Percentiles rank a stretch among this genome's conserved stretches.
These are phyloP conservation scores for Mystacornis crossleyi DNA, from an alignment of 2,113 vertebrate species.

Conservation along the genomic window DNA sequence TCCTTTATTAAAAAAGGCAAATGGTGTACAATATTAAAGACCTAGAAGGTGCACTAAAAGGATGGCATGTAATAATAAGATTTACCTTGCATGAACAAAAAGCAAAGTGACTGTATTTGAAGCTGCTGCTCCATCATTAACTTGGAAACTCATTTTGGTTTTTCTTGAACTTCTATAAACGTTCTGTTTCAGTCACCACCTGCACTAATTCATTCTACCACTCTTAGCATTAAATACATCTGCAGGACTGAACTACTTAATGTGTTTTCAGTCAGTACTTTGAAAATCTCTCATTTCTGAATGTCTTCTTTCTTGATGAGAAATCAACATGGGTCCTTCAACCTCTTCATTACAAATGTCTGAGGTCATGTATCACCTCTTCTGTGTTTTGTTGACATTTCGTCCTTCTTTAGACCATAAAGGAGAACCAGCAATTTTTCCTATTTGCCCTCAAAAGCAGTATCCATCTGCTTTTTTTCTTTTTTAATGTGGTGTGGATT, in stretches of 20 bases:
- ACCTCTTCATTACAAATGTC: not conserved
- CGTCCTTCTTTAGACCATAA: not conserved
- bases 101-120: not conserved
- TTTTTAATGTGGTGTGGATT: fast-evolving
- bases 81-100: not conserved
- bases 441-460: not conserved
- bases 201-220: not conserved
- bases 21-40: not conserved
- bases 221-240: not conserved
- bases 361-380: not conserved
- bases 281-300: not conserved
- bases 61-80: not conserved
- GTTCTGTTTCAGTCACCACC: not conserved
- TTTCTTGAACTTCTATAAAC: not conserved
- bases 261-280: not conserved
- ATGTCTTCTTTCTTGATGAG: not conserved
- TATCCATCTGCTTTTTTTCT: not conserved
- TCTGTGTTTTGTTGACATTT: not conserved
- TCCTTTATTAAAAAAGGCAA: not conserved
- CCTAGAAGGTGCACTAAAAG: not conserved
- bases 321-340: not conserved
- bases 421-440: not conserved
- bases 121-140: not conserved
- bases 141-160: not conserved
- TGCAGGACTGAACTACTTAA: not conserved